A percentile compares a stretch with the other conserved stretches of the same genome.
phyloP scores from a whole-genome alignment of 2,113 vertebrate genomes.

The Cathartes aura region DNA sequence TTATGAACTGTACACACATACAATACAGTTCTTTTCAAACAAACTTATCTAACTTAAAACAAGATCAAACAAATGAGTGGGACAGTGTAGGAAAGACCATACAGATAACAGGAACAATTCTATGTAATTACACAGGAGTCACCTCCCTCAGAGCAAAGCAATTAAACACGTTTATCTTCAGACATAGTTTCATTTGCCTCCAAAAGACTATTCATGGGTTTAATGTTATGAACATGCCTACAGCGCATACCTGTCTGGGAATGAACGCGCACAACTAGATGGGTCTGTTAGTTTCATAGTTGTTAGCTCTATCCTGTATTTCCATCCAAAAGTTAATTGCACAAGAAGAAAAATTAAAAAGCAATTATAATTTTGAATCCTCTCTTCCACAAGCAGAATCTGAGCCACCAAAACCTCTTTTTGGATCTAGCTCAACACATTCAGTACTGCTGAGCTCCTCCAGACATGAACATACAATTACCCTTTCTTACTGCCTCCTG shows the following conservation, averaged over 20 bases:
- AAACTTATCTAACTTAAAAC: neutral
- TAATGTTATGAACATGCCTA: neutral
- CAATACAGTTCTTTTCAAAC: neutral
- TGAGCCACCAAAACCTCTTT: neutral
- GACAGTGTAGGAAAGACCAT: neutral
- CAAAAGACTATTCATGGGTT: neutral
- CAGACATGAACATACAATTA: neutral
- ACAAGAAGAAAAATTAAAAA: neutral
- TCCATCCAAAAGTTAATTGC: neutral
- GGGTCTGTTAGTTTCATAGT: neutral
- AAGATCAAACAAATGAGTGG: neutral
- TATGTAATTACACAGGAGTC: neutral
- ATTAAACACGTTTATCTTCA: constrained; percentile 12
- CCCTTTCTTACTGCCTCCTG: neutral
- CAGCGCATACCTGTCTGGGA: neutral
- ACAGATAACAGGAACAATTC: neutral
- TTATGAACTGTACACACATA: neutral
- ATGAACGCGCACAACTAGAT: neutral
- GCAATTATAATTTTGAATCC: neutral
- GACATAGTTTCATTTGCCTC: neutral
- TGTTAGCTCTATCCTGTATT: neutral
- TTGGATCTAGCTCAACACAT: neutral
- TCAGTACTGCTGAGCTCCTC: neutral
- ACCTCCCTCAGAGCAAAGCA: neutral
- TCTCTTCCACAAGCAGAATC: neutral